Percentiles rank a stretch among this genome's conserved stretches.
phyloP scores from a whole-genome alignment of 2,888 invertebrate species.

The Exephanes ischioxanthus region DNA sequence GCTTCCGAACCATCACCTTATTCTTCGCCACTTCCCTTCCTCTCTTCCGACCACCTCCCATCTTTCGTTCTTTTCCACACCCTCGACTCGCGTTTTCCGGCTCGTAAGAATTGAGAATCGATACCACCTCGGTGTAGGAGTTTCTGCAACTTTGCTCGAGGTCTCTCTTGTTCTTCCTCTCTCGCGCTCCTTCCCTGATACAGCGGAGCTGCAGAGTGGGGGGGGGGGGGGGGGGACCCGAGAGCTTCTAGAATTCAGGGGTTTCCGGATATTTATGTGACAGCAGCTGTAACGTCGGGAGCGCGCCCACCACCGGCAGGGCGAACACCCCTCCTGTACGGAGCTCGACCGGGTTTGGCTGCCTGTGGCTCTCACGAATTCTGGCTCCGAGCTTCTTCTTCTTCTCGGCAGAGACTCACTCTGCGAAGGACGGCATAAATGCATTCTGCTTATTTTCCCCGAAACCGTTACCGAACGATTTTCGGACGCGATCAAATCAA shows the following conservation, averaged over 20 bases:
- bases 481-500: constrained; percentile 35
- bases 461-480: constrained; percentile 37
- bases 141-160: constrained; percentile 81
- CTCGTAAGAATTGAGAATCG: constrained; percentile 82
- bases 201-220: constrained; percentile 37
- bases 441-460: constrained; percentile 54
- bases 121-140: constrained; percentile 73
- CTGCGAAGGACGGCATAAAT: constrained; percentile 27
- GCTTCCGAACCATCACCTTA: constrained; percentile 20
- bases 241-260: constrained; percentile 80
- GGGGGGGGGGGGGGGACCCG: constrained; percentile 59
- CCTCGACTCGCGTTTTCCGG: constrained; percentile 57
- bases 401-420: constrained; percentile 10
- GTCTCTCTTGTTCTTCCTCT: constrained; percentile 41
- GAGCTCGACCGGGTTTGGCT: constrained; percentile 45
- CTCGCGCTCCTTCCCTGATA: constrained; percentile 22
- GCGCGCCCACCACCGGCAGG: constrained; percentile 70
- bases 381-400: constrained; percentile 37
- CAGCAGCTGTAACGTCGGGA: constrained; percentile 81
- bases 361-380: constrained; percentile 41
- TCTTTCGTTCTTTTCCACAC: constrained; percentile 53
- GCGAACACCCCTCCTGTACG: constrained; percentile 55
- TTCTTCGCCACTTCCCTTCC: constrained; percentile 47
- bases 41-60: constrained; percentile 10
- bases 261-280: constrained; percentile 83